phyloP scores from a whole-genome alignment of 2,888 invertebrate species.

The Hirudinaria manillensis region DNA sequence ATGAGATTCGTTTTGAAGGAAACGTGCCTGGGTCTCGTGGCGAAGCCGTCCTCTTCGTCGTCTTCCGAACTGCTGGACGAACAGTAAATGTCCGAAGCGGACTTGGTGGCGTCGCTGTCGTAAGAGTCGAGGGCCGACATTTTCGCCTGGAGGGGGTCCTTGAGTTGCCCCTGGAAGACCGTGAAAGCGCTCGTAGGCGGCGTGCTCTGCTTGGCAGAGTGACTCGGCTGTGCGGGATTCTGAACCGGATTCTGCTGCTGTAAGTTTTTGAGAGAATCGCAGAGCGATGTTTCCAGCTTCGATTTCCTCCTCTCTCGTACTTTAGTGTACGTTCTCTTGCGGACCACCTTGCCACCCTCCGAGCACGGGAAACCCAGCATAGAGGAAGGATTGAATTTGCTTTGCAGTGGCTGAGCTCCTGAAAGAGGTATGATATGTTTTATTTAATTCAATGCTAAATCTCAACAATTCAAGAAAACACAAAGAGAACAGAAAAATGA shows the following conservation, averaged over 20 bases:
- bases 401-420: too few relatives aligned
- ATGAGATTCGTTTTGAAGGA: background rate
- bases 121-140: background rate
- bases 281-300: conserved; percentile 23
- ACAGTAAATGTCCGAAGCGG: conserved; percentile 24
- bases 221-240: background rate
- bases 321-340: background rate
- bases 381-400: too few relatives aligned
- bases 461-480: too few relatives aligned
- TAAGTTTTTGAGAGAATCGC: conserved; percentile 4
- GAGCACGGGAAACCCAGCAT: too few relatives aligned
- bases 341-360: too few relatives aligned
- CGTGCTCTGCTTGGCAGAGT: background rate
- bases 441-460: too few relatives aligned
- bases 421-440: too few relatives aligned
- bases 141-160: background rate
- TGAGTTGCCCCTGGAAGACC: background rate
- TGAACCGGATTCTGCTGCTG: background rate
- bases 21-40: background rate
- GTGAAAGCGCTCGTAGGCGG: background rate
- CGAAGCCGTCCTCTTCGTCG: conserved; percentile 1
- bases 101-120: conserved; percentile 33
- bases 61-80: conserved; percentile 12
- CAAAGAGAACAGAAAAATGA: too few relatives aligned
- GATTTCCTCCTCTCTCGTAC: conserved; percentile 13